Conservation (phyloP, 1,140 invertebrate species). For the Eulimnadia texana region DNA sequence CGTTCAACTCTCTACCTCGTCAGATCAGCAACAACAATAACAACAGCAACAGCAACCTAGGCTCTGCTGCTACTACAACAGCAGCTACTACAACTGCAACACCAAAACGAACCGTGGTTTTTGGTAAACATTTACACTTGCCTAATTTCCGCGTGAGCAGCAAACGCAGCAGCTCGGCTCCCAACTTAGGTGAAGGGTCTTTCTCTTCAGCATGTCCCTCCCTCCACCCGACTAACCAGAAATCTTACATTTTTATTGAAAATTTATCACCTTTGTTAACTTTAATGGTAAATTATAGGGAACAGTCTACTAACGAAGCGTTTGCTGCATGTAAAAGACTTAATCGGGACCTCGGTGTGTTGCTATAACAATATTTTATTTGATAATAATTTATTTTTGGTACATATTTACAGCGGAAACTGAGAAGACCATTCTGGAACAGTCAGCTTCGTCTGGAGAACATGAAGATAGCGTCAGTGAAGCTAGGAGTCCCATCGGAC, state of each 20-base stretch:
- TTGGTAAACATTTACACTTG: conserved; percentile 51
- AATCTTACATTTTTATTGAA: too few relatives aligned
- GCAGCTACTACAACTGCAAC: background rate
- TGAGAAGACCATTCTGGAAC: background rate
- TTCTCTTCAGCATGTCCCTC: too few relatives aligned
- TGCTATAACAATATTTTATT: too few relatives aligned
- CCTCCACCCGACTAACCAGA: too few relatives aligned
- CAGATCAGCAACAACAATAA: conserved; percentile 29
- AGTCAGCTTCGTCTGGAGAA: background rate
- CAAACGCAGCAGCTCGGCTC: conserved; percentile 67
- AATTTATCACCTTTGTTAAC: too few relatives aligned
- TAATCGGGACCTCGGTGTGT: too few relatives aligned
- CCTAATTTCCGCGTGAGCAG: conserved; percentile 34
- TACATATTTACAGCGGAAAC: background rate
- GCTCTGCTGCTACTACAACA: background rate
- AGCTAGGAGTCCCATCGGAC: background rate
- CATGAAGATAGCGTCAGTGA: background rate
- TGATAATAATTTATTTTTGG: too few relatives aligned
- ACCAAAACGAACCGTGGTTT: conserved; percentile 33
- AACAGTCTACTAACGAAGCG: too few relatives aligned
- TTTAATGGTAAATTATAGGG: too few relatives aligned
- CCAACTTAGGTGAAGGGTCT: conserved; percentile 76
- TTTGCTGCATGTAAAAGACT: too few relatives aligned
- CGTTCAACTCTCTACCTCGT: conserved; percentile 44
- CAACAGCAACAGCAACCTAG: conserved; percentile 17